Conservation (phyloP, 2,888 invertebrate genomes). For the Eupithecia dodoneata region DNA sequence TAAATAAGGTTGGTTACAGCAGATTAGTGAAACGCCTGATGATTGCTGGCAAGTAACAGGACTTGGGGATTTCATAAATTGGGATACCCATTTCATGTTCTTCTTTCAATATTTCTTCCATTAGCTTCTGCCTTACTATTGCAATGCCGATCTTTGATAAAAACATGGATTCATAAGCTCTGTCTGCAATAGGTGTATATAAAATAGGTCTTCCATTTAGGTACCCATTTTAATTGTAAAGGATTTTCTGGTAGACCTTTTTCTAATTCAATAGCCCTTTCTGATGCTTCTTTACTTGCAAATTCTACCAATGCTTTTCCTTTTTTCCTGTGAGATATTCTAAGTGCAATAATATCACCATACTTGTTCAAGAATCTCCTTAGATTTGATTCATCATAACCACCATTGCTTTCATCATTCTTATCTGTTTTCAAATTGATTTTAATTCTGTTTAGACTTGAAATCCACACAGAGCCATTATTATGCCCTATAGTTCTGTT, state of each 20-base stretch:
- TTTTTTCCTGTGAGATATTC: constrained; percentile 90
- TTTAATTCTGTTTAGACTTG: constrained; percentile 88
- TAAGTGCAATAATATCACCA: constrained; percentile 90
- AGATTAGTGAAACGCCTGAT: too few species aligned
- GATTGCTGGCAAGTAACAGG: too few species aligned
- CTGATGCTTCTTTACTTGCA: constrained; percentile 85
- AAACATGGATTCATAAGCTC: constrained; percentile 92
- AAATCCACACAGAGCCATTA: constrained; percentile 78
- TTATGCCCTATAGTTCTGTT: constrained; percentile 80
- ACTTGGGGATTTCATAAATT: too few species aligned
- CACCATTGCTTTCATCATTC: constrained; percentile 87
- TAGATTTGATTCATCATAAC: constrained; percentile 88
- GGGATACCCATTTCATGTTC: constrained; percentile 57
- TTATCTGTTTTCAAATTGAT: constrained; percentile 92
- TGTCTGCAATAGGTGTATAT: constrained; percentile 82
- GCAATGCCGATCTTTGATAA: constrained; percentile 92
- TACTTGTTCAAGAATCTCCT: constrained; percentile 91
- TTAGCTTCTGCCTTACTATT: constrained; percentile 91
- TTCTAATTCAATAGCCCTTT: constrained; percentile 86
- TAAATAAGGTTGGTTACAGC: too few species aligned
- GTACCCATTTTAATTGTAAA: constrained; percentile 89
- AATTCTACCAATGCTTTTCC: constrained; percentile 95
- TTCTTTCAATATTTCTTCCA: constrained; percentile 87
- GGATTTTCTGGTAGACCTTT: constrained; percentile 88
- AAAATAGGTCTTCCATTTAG: constrained; percentile 76